Base-by-base conservation (phyloP, 2,113 vertebrate species). In the Sinosuthora webbiana region DNA sequence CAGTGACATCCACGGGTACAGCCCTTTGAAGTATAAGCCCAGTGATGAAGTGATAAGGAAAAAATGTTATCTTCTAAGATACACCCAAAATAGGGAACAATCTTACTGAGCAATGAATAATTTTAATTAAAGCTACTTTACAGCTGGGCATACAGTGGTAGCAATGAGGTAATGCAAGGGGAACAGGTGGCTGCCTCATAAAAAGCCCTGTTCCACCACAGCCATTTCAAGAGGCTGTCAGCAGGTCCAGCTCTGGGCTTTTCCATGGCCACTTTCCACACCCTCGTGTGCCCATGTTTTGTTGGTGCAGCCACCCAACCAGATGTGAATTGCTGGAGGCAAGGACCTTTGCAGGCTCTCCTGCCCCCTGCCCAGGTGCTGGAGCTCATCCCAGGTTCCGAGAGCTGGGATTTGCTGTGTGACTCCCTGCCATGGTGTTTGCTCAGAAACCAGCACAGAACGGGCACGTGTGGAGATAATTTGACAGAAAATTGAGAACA, bases 161-260 rank as follows among this genome's bases (percentile, higher is more conserved):
- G 85, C 90, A 87, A 57, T 92, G 90, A 94, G 65, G 77, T 94
- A 95, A 94, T 90, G 91, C 55, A 74, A 57, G 0, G 2, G 62
- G 90, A 93, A 86, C 91, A 94, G 83, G 85, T 91, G 90, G 65
- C 82, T 81, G 76, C 50, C 60, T 65, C 64, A 20, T 16, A 73
- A 68, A 89, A 68, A 68, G 77, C 77, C 62, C 74, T 4, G 2
- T 44, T 81, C 42, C 62, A 47, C 65, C 67, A 47, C 16, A 45
- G 91, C 90, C 93, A 95, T 81, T 93, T 93, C 83, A 63, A 56
- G 91, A 65, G 80, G 56, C 21, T 92, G 80, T 83, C 93, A 95
- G 56, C 85, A 87, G 76, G 42, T 27, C 2, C 13, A 64, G 83
- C 79, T 71, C 85, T 44, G 57, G n/a, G 69, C 44, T 75, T n/a